Percentiles rank a stretch among this genome's conserved stretches.
phyloP scores from a whole-genome alignment of 2,888 invertebrate species.

The Limnephilus auricula region DNA sequence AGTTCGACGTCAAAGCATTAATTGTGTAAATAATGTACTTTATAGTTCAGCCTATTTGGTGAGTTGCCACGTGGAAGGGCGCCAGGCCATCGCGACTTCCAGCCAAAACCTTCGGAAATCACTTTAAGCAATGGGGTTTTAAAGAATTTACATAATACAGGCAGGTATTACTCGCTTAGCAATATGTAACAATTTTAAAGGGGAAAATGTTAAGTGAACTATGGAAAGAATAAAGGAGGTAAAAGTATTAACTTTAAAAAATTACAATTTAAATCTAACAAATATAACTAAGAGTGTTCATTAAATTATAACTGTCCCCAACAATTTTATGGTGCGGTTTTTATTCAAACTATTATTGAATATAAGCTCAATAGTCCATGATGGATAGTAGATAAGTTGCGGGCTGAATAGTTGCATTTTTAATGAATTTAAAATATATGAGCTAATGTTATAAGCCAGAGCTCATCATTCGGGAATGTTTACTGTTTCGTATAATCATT shows the following conservation, averaged over 20 bases:
- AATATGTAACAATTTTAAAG: too few relatives aligned
- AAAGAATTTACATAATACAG: background rate
- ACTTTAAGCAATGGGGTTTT: background rate
- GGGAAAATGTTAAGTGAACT: background rate
- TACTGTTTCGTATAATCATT: background rate
- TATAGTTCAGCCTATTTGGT: conserved; percentile 3
- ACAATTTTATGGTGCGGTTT: too few relatives aligned
- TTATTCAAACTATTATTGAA: too few relatives aligned
- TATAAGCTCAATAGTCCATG: too few relatives aligned
- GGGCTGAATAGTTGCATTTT: too few relatives aligned
- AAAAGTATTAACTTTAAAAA: background rate
- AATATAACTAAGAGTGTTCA: too few relatives aligned
- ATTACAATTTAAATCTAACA: background rate
- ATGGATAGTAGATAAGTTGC: too few relatives aligned
- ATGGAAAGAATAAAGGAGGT: background rate
- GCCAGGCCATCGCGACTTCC: background rate
- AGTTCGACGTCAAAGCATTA: background rate
- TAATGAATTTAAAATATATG: background rate
- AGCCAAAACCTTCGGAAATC: background rate
- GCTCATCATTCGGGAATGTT: background rate
- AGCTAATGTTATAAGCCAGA: background rate
- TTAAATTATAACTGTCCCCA: too few relatives aligned
- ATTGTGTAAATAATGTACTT: background rate
- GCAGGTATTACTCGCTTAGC: background rate
- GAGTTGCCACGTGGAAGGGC: conserved; percentile 1